A percentile compares a stretch with the other conserved stretches of the same genome.
Conservation (phyloP, 2,113 vertebrate species). For the Gallinago media region DNA sequence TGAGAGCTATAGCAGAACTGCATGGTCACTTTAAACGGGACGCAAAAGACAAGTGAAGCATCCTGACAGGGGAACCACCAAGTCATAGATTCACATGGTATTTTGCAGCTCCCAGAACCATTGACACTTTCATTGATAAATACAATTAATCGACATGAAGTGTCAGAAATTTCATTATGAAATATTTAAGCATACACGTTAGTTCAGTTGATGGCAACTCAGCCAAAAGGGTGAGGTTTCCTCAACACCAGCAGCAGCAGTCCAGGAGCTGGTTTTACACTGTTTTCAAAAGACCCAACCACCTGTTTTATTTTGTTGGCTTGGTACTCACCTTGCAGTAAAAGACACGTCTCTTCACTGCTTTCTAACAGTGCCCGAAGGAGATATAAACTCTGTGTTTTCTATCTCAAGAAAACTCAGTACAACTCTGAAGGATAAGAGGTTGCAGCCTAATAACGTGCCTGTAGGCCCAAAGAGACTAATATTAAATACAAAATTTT, state of each 20-base stretch:
- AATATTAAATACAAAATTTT: neutral
- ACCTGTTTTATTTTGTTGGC: neutral
- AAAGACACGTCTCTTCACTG: neutral
- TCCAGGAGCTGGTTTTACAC: neutral
- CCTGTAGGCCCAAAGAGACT: neutral
- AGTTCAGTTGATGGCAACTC: neutral
- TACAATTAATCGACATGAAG: neutral
- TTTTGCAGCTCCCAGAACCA: neutral
- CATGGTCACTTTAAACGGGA: neutral
- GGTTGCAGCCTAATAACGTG: neutral
- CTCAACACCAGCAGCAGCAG: neutral
- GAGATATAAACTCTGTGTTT: neutral
- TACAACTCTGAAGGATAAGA: neutral
- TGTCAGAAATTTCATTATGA: neutral
- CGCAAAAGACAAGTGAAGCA: neutral
- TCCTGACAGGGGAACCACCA: neutral
- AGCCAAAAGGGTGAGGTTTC: neutral
- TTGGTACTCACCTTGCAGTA: neutral
- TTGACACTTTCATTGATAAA: neutral
- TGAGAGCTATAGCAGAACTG: neutral
- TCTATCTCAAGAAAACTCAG: neutral
- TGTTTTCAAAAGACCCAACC: neutral
- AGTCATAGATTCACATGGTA: neutral
- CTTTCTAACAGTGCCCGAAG: neutral
- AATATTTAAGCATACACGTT: neutral